Conservation (phyloP, 2,888 invertebrate genomes). For the Agrotis clavis region DNA sequence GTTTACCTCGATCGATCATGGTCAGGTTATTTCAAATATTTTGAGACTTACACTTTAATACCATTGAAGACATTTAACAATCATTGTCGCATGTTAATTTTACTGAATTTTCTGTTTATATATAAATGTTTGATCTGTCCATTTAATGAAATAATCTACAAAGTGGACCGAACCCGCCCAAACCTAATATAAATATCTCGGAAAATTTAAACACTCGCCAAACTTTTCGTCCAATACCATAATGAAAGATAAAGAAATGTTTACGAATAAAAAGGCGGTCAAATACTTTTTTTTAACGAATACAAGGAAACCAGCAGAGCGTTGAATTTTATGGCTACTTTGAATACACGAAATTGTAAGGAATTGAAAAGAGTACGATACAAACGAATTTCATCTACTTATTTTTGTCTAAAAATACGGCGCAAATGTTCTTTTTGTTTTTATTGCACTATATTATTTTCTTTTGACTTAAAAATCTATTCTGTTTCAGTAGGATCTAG, state of each 20-base stretch:
- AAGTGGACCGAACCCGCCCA: neutral
- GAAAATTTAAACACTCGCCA: slow-evolving; percentile 13
- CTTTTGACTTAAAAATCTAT: slow-evolving; percentile 5
- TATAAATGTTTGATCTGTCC: neutral
- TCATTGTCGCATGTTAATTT: too few species aligned
- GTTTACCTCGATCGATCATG: too few species aligned
- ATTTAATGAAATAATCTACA: slow-evolving; percentile 28
- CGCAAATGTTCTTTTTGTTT: neutral
- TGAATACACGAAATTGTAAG: slow-evolving; percentile 62
- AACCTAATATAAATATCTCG: slow-evolving; percentile 15
- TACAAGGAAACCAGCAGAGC: slow-evolving; percentile 66
- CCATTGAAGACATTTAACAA: too few species aligned
- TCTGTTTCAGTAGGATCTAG: neutral
- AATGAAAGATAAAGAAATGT: slow-evolving; percentile 43
- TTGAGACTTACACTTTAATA: too few species aligned
- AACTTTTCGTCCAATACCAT: slow-evolving; percentile 17
- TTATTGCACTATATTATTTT: slow-evolving; percentile 14
- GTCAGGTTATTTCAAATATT: too few species aligned
- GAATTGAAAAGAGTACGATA: slow-evolving; percentile 26
- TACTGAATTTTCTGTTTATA: too few species aligned
- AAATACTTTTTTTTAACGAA: slow-evolving; percentile 61
- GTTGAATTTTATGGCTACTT: slow-evolving; percentile 69
- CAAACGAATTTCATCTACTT: slow-evolving; percentile 26
- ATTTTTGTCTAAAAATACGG: slow-evolving; percentile 25
- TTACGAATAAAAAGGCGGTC: slow-evolving; percentile 43